phyloP scores from a whole-genome alignment of 2,113 vertebrate species.

The Lethenteron reissneri region DNA sequence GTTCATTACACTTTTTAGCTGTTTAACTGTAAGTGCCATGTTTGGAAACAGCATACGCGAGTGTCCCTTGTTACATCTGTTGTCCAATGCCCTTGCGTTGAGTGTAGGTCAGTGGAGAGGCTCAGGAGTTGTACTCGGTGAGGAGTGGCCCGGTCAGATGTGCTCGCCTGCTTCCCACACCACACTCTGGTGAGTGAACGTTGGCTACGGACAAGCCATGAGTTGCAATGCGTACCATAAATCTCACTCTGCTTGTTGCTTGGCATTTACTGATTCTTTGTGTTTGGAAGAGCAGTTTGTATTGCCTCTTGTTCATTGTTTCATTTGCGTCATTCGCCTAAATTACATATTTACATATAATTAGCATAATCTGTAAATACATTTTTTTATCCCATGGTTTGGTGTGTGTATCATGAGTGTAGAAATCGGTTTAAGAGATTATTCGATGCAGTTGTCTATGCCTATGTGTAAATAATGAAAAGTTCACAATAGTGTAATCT shows the following conservation, averaged over 20 bases:
- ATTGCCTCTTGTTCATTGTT: neutral
- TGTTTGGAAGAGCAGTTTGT: neutral
- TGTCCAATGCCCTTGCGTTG: no score
- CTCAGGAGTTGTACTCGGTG: conserved; percentile 87
- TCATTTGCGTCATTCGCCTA: neutral
- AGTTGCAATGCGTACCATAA: neutral
- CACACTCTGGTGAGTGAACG: conserved; percentile 49
- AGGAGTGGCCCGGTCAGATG: conserved; percentile 66
- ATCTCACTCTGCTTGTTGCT: neutral
- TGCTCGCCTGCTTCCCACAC: conserved; percentile 62
- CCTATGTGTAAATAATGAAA: no score
- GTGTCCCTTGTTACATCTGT: neutral
- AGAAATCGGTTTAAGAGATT: no score
- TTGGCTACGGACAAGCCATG: neutral
- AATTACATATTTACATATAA: neutral
- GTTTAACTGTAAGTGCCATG: neutral
- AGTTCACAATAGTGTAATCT: no score
- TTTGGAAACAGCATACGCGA: neutral
- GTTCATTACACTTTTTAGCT: neutral
- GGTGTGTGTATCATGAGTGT: no score
- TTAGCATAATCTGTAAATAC: no score
- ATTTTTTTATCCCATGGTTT: no score
- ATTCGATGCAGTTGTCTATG: no score
- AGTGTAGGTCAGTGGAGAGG: conserved; percentile 63
- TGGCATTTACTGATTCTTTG: neutral